Conservation (phyloP, 2,888 invertebrate genomes). For the Drosophila nr. fundita region DNA sequence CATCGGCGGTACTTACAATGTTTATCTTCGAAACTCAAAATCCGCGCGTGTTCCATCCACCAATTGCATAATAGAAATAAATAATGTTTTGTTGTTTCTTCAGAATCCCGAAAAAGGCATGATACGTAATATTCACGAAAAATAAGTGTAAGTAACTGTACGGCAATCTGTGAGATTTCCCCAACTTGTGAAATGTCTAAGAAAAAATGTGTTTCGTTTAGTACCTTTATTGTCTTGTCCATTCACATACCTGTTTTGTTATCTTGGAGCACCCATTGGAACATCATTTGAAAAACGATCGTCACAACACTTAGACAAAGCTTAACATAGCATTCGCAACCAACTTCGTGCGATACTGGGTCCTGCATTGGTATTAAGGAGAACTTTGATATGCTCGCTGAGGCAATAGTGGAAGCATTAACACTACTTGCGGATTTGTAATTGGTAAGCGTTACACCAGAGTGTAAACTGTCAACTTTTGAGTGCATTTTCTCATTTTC, state of each 20-base stretch:
- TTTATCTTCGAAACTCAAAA: conserved; percentile 70
- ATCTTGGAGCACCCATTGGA: conserved; percentile 76
- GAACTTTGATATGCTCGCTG: conserved; percentile 16
- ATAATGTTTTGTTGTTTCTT: conserved; percentile 82
- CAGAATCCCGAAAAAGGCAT: conserved; percentile 81
- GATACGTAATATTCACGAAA: conserved; percentile 82
- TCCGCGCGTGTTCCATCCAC: conserved; percentile 71
- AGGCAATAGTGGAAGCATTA: conserved; percentile 1
- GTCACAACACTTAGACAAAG: conserved; percentile 82
- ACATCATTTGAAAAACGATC: conserved; percentile 78
- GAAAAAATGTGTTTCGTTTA: neutral
- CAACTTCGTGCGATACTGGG: conserved; percentile 4
- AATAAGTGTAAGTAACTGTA: conserved; percentile 78
- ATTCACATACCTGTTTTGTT: conserved; percentile 50
- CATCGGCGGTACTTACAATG: conserved; percentile 62
- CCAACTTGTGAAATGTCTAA: conserved; percentile 72
- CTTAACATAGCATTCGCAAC: conserved; percentile 82
- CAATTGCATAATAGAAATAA: conserved; percentile 80
- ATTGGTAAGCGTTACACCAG: conserved; percentile 7
- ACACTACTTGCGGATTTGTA: neutral
- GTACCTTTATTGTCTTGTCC: neutral
- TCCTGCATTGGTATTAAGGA: neutral
- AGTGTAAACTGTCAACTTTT: conserved; percentile 4
- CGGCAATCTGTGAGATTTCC: conserved; percentile 76
- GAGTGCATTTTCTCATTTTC: conserved; percentile 32